Conservation (phyloP, 2,113 vertebrate species). For the Nycticebus coucang region DNA sequence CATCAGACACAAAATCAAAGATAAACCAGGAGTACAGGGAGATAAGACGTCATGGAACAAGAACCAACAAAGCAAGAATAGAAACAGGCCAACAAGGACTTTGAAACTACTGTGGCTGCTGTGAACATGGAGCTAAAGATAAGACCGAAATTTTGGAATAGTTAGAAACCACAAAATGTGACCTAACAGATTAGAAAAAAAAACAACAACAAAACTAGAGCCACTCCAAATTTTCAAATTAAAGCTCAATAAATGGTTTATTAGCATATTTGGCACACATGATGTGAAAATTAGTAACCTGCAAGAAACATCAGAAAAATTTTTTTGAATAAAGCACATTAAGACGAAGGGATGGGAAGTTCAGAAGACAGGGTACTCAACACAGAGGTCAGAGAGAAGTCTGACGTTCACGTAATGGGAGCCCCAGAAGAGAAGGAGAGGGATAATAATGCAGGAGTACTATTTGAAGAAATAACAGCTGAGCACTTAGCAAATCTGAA, state of each 20-base stretch:
- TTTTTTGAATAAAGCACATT: not conserved
- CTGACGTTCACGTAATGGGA: not conserved
- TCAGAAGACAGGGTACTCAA: not conserved
- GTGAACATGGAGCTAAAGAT: not conserved
- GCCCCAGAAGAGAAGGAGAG: not conserved
- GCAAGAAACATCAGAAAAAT: not conserved
- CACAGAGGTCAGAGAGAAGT: rapidly evolving
- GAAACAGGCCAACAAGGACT: not conserved
- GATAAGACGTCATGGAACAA: not conserved
- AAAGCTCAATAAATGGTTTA: not conserved
- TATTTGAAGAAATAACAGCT: not conserved
- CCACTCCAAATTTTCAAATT: not conserved
- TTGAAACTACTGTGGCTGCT: not conserved
- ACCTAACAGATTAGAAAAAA: not conserved
- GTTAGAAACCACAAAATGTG: not conserved
- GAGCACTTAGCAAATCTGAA: not conserved
- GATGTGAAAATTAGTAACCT: not conserved
- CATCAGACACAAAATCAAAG: not conserved
- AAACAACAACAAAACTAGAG: not conserved
- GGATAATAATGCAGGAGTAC: not conserved
- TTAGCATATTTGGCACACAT: not conserved
- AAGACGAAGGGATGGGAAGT: not conserved
- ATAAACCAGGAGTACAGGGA: not conserved
- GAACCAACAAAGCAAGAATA: not conserved
- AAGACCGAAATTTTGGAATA: not conserved